Conservation (phyloP, 2,113 vertebrate genomes). For the Siniperca knerii region DNA sequence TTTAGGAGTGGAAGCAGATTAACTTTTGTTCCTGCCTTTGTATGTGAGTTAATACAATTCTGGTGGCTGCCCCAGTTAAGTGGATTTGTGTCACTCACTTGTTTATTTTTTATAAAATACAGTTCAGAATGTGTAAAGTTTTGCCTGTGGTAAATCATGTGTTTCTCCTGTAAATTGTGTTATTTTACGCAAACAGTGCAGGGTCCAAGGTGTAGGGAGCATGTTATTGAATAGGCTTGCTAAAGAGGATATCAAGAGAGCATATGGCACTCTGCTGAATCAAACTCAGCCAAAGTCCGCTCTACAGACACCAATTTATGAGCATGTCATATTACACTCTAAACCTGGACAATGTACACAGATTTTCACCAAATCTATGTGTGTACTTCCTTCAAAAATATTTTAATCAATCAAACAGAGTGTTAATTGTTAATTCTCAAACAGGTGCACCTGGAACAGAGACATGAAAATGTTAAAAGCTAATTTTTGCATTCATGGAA, state of each 20-base stretch:
- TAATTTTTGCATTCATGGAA: neutral
- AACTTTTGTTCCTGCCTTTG: constrained; percentile 8
- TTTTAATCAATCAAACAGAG: neutral
- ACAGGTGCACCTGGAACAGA: neutral
- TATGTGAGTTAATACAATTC: constrained; percentile 10
- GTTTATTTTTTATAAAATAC: constrained; percentile 18
- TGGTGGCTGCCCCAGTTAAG: neutral
- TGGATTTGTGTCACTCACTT: constrained; percentile 28
- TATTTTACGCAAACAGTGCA: neutral
- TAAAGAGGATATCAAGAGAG: neutral
- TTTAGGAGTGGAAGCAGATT: neutral
- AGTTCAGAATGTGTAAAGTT: neutral
- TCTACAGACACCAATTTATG: neutral
- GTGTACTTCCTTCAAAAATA: neutral
- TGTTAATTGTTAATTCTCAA: neutral
- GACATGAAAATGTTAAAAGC: neutral
- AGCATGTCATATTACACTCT: neutral
- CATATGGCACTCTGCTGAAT: neutral
- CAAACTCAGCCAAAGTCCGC: neutral
- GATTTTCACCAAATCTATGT: neutral
- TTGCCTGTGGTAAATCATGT: neutral
- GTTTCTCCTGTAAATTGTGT: neutral
- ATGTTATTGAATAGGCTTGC: neutral
- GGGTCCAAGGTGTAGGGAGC: neutral
- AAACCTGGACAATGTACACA: neutral